Evolutionary conservation across 2,888 invertebrate genomes (phyloP), one percentile per base, ranked within the genome.

Genomic region (Macrophya annulata): DNA sequence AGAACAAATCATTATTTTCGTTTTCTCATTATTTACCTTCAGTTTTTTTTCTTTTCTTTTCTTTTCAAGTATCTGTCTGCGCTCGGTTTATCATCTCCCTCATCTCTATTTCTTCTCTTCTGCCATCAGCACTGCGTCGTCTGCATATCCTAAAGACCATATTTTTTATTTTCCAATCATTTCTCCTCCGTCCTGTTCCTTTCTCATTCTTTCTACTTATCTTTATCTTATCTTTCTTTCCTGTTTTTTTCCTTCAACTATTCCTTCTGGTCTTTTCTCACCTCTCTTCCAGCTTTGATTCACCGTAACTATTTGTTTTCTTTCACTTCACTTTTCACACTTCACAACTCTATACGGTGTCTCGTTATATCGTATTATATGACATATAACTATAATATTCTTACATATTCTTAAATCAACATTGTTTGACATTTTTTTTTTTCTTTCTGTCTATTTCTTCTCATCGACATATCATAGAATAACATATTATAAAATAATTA

Each of bases 111-210:
- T 43, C 45, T 83, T 37, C 1, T 37, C 72, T 48, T 84, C 84
- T 9, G 85, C 59, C 15, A 59, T 8, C 15, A 59, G 43, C 8
- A 43, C 6, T 8, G 8, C 43, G 43, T 43, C 43, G 25, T 86
- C 86, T 21, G 85, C 84, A 79, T 86, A 86, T 40, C 85, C 84
- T 25, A 86, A 31, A 9, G 82, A 31, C 85, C 85, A 84, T 74
- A 85, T 68, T 62, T 86, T 85, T 37, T 4, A n/a, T 82, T 12
- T 65, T 72, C 85, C 84, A 0, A 85, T 45, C n/a, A 85, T 82
- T 21, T 77, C 77, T n/a, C 85, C 86, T 9, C 85, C 86, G 25
- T 76, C 40, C 37, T 86, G 86, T 15, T 59, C 79, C 45, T 65
- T 81, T 84, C 71, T 65, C 21, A 51, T 51, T 12, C 3, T 51